These are phyloP conservation scores for Nothobranchius furzeri DNA, from an alignment of 2,113 vertebrate species.

Conservation along the genomic window DNA sequence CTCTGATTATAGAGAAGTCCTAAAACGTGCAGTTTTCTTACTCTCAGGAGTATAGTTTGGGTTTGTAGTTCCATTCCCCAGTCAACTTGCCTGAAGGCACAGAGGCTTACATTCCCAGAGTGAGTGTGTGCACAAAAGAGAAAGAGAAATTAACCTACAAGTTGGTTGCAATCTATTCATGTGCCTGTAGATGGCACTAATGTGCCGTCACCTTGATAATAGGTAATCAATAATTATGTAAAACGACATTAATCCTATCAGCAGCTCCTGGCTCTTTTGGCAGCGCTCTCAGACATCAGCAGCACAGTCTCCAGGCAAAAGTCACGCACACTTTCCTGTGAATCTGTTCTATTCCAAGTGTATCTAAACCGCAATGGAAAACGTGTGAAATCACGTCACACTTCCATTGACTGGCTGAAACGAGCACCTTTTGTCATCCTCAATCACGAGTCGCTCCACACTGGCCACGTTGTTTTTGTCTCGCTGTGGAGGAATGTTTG, in stretches of 20 bases:
- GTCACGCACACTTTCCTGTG: background rate
- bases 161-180: background rate
- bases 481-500: constrained; percentile 42
- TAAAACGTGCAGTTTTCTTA: no score
- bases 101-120: no score
- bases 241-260: no score
- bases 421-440: constrained; percentile 33
- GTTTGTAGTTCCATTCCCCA: no score
- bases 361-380: constrained; percentile 19
- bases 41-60: no score
- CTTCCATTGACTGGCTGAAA: constrained; percentile 34
- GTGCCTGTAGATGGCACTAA: background rate
- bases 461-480: constrained; percentile 40
- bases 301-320: constrained; percentile 4
- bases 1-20: no score
- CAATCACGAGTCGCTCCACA: constrained; percentile 17
- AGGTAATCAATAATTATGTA: no score
- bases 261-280: no score
- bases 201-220: background rate
- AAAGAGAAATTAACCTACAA: no score
- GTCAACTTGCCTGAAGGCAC: no score
- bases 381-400: constrained; percentile 44
- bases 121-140: no score
- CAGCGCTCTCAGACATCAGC: background rate
- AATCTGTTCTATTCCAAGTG: constrained; percentile 30